Percentiles rank a stretch among this genome's conserved stretches.
These are phyloP conservation scores for Maconellicoccus hirsutus DNA, from an alignment of 1,140 invertebrate genomes.

Conservation along the genomic window DNA sequence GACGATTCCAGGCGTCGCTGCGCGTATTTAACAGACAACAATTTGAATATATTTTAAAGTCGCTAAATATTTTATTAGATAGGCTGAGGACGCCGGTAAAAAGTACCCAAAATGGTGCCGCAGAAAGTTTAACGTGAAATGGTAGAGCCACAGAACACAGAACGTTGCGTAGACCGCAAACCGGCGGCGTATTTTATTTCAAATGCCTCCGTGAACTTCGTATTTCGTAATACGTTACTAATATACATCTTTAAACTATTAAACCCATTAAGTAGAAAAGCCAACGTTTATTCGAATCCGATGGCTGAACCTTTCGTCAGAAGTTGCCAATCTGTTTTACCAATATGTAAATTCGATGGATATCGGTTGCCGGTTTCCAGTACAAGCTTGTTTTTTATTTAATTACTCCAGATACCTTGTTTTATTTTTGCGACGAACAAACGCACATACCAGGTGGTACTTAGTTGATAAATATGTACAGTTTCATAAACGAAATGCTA, in stretches of 20 bases:
- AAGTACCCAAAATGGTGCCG: not conserved
- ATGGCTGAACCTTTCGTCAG: not conserved
- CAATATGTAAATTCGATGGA: not conserved
- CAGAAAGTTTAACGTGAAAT: not conserved
- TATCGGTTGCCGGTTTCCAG: too few relatives aligned
- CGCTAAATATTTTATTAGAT: not conserved
- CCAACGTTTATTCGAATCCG: not conserved
- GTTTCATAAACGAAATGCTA: not conserved
- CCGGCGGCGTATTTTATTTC: not conserved
- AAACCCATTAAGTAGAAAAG: slow-evolving; percentile 2
- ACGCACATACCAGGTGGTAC: too few relatives aligned
- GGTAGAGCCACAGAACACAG: not conserved
- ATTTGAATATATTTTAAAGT: not conserved
- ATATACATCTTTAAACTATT: not conserved
- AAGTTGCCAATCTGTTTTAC: not conserved
- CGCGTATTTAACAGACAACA: not conserved
- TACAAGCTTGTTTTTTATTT: too few relatives aligned
- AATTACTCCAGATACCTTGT: too few relatives aligned
- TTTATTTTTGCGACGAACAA: too few relatives aligned
- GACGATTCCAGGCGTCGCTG: too few relatives aligned
- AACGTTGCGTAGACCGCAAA: slow-evolving; percentile 2
- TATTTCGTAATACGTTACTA: not conserved
- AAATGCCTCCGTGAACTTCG: not conserved
- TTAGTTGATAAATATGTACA: too few relatives aligned
- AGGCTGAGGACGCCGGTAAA: not conserved